Conservation (phyloP, 2,113 vertebrate species). For the Damaliscus lunatus region DNA sequence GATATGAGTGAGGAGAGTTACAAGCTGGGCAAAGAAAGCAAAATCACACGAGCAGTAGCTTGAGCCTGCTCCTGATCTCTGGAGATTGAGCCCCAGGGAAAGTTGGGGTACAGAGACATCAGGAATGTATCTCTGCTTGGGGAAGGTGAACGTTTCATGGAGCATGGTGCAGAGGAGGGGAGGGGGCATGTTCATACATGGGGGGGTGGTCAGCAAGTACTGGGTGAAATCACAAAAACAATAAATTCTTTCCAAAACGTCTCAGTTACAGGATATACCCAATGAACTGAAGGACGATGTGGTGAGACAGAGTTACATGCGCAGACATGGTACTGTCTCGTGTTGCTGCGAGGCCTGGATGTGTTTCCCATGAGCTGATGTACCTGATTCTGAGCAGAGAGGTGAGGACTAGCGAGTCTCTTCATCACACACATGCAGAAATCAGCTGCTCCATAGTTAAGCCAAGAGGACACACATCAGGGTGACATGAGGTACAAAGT, state of each 20-base stretch:
- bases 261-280: not conserved
- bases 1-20: not conserved
- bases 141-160: not conserved
- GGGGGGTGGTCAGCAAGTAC: not conserved
- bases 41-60: not conserved
- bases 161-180: too few species aligned
- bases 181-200: accelerated
- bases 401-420: not conserved
- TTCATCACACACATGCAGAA: not conserved
- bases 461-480: not conserved
- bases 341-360: not conserved
- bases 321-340: accelerated
- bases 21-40: not conserved
- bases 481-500: not conserved
- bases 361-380: not conserved
- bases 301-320: too few species aligned
- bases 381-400: not conserved
- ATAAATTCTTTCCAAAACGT: not conserved
- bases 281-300: not conserved
- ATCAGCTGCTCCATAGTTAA: not conserved
- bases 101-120: not conserved
- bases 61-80: not conserved
- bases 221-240: not conserved
- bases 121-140: not conserved
- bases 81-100: not conserved